Evolutionary conservation across 2,797 vertebrate genomes (phyloP).

Genomic region (Danio aesculapii): DNA sequence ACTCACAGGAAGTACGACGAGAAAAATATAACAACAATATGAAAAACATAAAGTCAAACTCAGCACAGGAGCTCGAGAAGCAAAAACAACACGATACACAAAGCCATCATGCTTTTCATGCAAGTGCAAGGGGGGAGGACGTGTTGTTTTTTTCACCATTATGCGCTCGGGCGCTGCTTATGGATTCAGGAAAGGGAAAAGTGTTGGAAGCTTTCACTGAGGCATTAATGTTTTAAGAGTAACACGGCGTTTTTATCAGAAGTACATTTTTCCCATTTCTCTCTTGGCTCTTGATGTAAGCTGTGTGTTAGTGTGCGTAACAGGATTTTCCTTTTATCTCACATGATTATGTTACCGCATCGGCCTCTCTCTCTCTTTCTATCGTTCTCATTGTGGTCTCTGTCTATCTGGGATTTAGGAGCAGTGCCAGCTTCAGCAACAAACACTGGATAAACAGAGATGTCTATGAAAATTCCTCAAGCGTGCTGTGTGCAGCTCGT

Average conservation of each 20-base stretch:
- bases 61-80: conserved; percentile 49
- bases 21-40: conserved; percentile 68
- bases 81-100: conserved; percentile 55
- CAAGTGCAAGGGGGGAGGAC: conserved; percentile 48
- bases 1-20: conserved; percentile 81
- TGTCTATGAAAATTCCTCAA: conserved; percentile 25
- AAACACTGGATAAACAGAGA: conserved; percentile 21
- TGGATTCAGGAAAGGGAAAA: conserved; percentile 75
- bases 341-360: conserved; percentile 67
- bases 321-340: conserved; percentile 84
- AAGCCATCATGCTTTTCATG: conserved; percentile 46
- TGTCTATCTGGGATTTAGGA: conserved; percentile 38
- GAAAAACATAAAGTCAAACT: conserved; percentile 78
- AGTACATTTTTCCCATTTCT: conserved; percentile 76
- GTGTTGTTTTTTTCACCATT: conserved; percentile 74
- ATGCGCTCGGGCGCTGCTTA: conserved; percentile 66
- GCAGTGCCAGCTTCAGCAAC: background rate
- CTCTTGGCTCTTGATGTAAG: conserved; percentile 75
- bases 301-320: conserved; percentile 74
- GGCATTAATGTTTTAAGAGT: conserved; percentile 83
- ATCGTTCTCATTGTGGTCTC: conserved; percentile 32
- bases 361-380: conserved; percentile 47
- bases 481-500: background rate
- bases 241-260: conserved; percentile 80
- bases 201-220: conserved; percentile 76